Evolutionary conservation across 2,888 invertebrate species (phyloP).

Genomic region (Amaurobius ferox): DNA sequence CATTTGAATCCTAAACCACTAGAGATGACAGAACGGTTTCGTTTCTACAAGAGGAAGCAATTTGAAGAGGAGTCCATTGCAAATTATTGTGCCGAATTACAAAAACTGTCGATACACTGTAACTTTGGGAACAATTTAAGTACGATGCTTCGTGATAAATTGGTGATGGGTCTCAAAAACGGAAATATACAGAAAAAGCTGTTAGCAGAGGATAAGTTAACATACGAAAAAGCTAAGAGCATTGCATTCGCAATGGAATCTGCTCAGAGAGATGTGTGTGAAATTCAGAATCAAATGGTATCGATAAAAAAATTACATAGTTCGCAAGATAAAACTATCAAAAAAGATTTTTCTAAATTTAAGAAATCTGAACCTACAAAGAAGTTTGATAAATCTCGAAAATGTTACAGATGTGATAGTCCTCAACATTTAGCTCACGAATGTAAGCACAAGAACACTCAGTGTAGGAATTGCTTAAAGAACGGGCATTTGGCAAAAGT

Average conservation of each 20-base stretch:
- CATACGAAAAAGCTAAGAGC: no score
- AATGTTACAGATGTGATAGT: constrained; percentile 52
- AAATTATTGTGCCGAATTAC: constrained; percentile 48
- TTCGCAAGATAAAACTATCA: constrained; percentile 35
- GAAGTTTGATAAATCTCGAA: constrained; percentile 43
- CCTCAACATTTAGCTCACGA: constrained; percentile 50
- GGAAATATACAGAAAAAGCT: no score
- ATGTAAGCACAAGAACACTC: constrained; percentile 49
- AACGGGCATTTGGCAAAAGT: constrained; percentile 21
- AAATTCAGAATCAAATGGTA: constrained; percentile 48
- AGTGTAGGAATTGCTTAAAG: constrained; percentile 15
- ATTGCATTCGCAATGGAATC: no score
- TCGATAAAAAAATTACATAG: constrained; percentile 46
- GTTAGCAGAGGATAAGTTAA: no score
- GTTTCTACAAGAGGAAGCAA: constrained; percentile 49
- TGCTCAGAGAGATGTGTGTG: no score
- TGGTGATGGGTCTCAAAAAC: constrained; percentile 50
- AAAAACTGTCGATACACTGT: constrained; percentile 51
- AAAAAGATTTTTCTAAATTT: constrained; percentile 49
- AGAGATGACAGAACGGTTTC: constrained; percentile 53
- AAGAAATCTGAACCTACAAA: no score
- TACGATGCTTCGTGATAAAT: constrained; percentile 53
- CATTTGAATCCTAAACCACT: constrained; percentile 56
- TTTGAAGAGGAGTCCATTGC: constrained; percentile 50
- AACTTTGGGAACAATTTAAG: constrained; percentile 50